Evolutionary conservation across 2,797 vertebrate genomes (phyloP), one percentile per base, ranked within the genome.

Genomic region (Sebastes cheni): DNA sequence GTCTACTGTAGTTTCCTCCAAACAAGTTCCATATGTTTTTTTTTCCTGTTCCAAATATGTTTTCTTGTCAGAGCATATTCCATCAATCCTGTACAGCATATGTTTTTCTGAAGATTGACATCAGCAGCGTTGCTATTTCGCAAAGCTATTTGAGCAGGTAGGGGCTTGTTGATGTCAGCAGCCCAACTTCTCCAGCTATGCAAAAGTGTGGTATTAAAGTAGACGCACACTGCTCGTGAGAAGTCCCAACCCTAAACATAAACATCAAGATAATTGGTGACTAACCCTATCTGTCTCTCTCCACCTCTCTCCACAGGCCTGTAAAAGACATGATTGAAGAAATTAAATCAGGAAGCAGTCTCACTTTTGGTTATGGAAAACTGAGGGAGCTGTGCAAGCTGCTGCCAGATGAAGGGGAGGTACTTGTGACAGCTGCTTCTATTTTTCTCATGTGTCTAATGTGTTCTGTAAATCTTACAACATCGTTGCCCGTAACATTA

Each of bases 341-440:
- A 27, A 95, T 97, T 50, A 80, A 80, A 69, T 86, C 80, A 1
- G 96, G 97, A 20, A 85, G 32, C 2, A 83, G 90, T 13, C 83
- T 77, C 0, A 78, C 67, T 18, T 97, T 96, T 61, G 95, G 93
- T 6, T 75, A 89, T 0, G 96, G 96, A 75, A 97, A 96, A 80
- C 91, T 97, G 55, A 87, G 80, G 62, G 96, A 97, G 72, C 82
- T 97, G 55, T 90, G 86, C 67, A 96, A 95, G 90, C 59, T 97
- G 79, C 85, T 97, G 80, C 97, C 97, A 4, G 95, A 97, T 1
- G 86, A 96, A 10, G 92, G 85, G 27, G 96, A 97, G 95, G 96
- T 96, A 86, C 16, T 52, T 46, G n/a, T 67, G 2, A 39, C 12
- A 8, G 22, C n/a, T 30, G 12, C 25, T 60, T 5, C 3, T 30